Base-by-base conservation (phyloP, 1,140 invertebrate genomes). In the Atta colombica region DNA sequence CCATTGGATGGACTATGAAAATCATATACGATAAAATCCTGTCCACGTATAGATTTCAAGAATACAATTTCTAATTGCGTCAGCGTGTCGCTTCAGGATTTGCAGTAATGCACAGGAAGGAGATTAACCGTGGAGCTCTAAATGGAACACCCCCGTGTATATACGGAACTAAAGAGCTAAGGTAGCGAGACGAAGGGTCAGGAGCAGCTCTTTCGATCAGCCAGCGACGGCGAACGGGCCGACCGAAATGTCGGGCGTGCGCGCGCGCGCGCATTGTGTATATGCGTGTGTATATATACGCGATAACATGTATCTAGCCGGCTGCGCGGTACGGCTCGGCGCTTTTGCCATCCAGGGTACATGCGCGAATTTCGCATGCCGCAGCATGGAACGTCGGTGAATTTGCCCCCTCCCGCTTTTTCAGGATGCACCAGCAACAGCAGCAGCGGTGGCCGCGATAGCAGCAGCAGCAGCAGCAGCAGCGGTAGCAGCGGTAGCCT, bases 241-340 rank as follows among this genome's bases (percentile, higher is more conserved):
- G 77, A 60, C 78, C 78, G 80, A 84, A 81, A 84, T 75, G 69
- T 75, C 80, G 65, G 31, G 16, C 31, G 21, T 82, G 82, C 63
- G 87, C 63, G 78, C 85, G 82, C 63, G 78, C 85, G 82, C 63
- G 87, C 63, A 75, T 60, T n/a, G 28, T 35, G 49, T 25, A 28
- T 85, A 72, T 60, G 85, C 66, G 85, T 21, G 45, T 51, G 16
- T 28, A 31, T 12, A 14, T 28, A 35, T 12, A 14, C 14, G 31
- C 7, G 45, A 21, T 35, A 8, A 51, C 25, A 39, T 66, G 31
- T 82, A 68, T 58, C 53, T 45, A 51, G 7, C 25, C 51, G 78
- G 45, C 61, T 51, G 45, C 77, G 65, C 78, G 87, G 89, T 82
- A 87, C 80, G 65, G n/a, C 87, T 87, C 88, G 90, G 85, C 87